Evolutionary conservation across 2,888 invertebrate species (phyloP).

Genomic region (Eristalinus aeneus): DNA sequence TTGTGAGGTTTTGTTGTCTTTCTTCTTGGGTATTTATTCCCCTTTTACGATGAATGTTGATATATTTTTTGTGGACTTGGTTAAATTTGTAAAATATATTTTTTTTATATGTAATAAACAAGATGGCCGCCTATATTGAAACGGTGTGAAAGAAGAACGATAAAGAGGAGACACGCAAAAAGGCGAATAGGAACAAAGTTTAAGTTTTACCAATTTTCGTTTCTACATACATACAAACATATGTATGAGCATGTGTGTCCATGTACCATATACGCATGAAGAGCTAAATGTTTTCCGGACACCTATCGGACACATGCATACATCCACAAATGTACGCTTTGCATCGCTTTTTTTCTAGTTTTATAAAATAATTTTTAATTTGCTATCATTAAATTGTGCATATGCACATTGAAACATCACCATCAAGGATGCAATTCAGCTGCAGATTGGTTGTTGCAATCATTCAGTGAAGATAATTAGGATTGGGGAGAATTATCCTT

Average conservation of each 20-base stretch:
- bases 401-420: too few relatives aligned
- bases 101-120: conserved; percentile 32
- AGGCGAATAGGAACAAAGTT: conserved; percentile 5
- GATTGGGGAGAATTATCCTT: too few relatives aligned
- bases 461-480: too few relatives aligned
- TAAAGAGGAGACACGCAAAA: conserved; percentile 26
- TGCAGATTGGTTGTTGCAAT: too few relatives aligned
- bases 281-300: too few relatives aligned
- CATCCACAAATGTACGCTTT: neutral
- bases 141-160: conserved; percentile 27
- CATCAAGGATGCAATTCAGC: too few relatives aligned
- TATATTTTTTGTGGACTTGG: neutral
- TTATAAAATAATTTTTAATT: too few relatives aligned
- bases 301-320: neutral
- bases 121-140: conserved; percentile 42
- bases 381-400: too few relatives aligned
- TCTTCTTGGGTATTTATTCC: neutral
- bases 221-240: neutral
- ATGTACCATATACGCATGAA: too few relatives aligned
- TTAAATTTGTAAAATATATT: conserved; percentile 28
- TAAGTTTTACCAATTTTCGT: neutral
- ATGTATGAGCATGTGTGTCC: neutral
- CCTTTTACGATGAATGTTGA: neutral
- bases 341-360: too few relatives aligned
- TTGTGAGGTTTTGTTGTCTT: neutral